Evolutionary conservation across 2,113 vertebrate genomes (phyloP), one percentile per base, ranked within the genome.

Genomic region (Fukomys damarensis): DNA sequence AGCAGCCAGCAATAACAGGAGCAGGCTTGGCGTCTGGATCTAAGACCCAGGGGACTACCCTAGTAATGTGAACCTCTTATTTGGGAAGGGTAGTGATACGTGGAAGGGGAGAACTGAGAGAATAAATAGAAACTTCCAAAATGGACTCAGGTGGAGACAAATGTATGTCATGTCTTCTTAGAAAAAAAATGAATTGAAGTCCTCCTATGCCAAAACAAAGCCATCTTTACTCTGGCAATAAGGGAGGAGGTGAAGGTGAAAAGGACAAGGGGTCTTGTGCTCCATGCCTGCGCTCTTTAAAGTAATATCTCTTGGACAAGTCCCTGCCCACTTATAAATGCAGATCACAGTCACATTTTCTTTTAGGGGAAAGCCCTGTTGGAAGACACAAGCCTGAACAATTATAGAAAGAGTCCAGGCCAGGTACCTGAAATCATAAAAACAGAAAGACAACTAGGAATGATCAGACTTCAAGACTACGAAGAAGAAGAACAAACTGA

Each of bases 51-150:
- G 16, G 68, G 76, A 87, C 66, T 49, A 28, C 30, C 68, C 83
- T 61, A 6, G 49, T 49, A 65, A 28, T 63, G 32, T 83, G 43
- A 80, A 59, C 65, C 68, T 95, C 7, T 43, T 72, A 14, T 54
- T 30, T 77, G 32, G n/a, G 58, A 84, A 28, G 41, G 49, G 72
- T 28, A 68, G n/a, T 94, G 85, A 70, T 28, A 0, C 43, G 13
- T 28, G 72, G 17, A 28, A 26, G 8, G 70, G 58, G 70, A 86
- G n/a, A 32, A 4, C 63, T 30, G 43, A 94, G 70, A 76, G 13
- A 82, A 85, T 19, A 86, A 81, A 94, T 43, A 13, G 6, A 79
- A 92, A 95, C 11, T 84, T 95, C 30, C 82, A 93, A 88, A 92
- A 66, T 86, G 43, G 41, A 82, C 46, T 88, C 24, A 28, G 35